A percentile compares a stretch with the other conserved stretches of the same genome.
phyloP scores from a whole-genome alignment of 2,113 vertebrate species.

The Motacilla alba region DNA sequence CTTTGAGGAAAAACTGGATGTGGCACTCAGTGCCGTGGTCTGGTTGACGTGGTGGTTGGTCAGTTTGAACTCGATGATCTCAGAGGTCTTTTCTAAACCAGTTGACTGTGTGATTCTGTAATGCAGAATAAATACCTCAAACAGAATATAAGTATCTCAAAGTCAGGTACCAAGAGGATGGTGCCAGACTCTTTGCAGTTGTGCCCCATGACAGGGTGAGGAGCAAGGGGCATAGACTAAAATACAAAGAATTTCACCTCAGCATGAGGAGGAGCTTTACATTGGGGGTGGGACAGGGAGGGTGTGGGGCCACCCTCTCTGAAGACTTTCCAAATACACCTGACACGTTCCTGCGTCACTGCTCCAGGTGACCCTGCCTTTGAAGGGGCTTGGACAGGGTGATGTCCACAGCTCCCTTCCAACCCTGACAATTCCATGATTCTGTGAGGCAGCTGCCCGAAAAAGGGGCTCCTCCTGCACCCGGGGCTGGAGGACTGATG shows the following conservation, averaged over 20 bases:
- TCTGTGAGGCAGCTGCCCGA: background rate
- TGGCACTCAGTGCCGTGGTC: background rate
- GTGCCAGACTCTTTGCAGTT: background rate
- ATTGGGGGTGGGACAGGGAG: background rate
- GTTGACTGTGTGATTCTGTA: background rate
- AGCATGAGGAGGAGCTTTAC: too few species aligned
- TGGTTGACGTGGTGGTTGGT: background rate
- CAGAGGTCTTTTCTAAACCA: background rate
- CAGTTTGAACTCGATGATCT: background rate
- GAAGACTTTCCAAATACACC: background rate
- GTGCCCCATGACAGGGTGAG: background rate
- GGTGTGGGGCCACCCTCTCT: too few species aligned
- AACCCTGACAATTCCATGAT: too few species aligned
- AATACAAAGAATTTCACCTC: background rate
- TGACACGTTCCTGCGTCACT: background rate
- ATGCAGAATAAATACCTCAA: background rate
- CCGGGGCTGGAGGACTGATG: rapidly evolving
- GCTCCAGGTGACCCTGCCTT: background rate
- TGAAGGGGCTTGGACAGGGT: background rate
- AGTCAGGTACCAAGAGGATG: background rate
- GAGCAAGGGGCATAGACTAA: background rate
- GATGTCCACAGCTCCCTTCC: background rate
- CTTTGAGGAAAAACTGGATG: background rate
- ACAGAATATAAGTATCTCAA: too few species aligned
- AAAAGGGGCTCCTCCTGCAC: too few species aligned